Percentiles rank a stretch among this genome's conserved stretches.
These are phyloP conservation scores for Ellobius talpinus DNA, from an alignment of 2,113 vertebrate genomes.

Conservation along the genomic window DNA sequence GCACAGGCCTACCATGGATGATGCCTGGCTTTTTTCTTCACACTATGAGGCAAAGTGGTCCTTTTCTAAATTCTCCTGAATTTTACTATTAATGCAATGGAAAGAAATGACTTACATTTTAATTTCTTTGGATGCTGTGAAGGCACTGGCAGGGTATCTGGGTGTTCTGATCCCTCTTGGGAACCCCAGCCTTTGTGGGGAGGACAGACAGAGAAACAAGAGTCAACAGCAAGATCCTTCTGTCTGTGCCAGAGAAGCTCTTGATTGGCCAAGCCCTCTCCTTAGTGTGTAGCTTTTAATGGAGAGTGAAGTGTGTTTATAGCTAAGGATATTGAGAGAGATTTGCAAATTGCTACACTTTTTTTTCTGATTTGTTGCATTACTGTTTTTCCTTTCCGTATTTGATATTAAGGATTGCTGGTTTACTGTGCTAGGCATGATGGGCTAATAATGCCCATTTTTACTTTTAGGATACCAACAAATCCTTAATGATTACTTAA, in stretches of 20 bases:
- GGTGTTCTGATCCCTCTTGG: constrained; percentile 64
- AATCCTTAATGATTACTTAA: not conserved
- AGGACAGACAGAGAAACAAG: constrained; percentile 49
- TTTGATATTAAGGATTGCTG: not conserved
- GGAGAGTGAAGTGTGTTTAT: not conserved
- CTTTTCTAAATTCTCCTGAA: constrained; percentile 48
- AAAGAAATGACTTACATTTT: constrained; percentile 81
- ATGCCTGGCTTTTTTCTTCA: constrained; percentile 3
- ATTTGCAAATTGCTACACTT: not conserved
- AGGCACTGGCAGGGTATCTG: constrained; percentile 79
- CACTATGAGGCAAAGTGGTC: not conserved
- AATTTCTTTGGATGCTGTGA: constrained; percentile 81
- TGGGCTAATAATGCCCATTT: not conserved
- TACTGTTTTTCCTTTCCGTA: not conserved
- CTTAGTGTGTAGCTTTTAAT: not conserved
- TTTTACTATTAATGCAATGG: constrained; percentile 3
- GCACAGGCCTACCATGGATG: not conserved
- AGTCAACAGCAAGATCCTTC: constrained; percentile 16
- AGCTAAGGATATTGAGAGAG: not conserved
- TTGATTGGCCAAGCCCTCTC: not conserved
- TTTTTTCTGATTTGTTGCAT: not conserved
- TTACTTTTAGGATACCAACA: not conserved
- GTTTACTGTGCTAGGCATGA: not conserved
- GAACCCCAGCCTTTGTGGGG: constrained; percentile 87
- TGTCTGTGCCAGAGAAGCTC: not conserved